A percentile compares a stretch with the other conserved stretches of the same genome.
These are phyloP conservation scores for Sturnira hondurensis DNA, from an alignment of 2,113 vertebrate species.

Conservation along the genomic window DNA sequence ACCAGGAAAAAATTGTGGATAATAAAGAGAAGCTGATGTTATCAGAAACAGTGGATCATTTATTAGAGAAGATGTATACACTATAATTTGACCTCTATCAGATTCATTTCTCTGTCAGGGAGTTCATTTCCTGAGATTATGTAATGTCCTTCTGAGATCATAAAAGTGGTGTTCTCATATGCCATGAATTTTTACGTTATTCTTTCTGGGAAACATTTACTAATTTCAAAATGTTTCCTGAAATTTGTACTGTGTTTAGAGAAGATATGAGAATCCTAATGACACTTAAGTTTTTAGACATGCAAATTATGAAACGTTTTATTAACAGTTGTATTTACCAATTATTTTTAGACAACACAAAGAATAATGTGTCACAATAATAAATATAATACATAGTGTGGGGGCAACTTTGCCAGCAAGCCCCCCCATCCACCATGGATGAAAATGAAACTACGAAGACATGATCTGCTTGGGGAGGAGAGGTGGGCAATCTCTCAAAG, in stretches of 20 bases:
- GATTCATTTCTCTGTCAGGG: neutral
- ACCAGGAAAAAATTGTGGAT: slow-evolving; percentile 4
- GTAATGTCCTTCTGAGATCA: slow-evolving; percentile 46
- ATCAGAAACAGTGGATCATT: neutral
- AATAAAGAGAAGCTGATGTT: neutral
- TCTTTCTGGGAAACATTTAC: slow-evolving; percentile 26
- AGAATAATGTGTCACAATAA: neutral
- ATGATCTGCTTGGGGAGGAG: too few species aligned
- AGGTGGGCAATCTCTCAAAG: too few species aligned
- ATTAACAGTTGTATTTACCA: neutral
- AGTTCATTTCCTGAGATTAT: slow-evolving; percentile 22
- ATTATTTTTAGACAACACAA: neutral
- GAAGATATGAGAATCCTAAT: neutral
- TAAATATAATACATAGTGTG: neutral
- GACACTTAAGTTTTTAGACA: neutral
- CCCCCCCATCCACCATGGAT: too few species aligned
- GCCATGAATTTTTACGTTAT: slow-evolving; percentile 47
- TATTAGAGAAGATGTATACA: slow-evolving; percentile 7
- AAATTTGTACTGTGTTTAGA: neutral
- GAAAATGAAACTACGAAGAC: too few species aligned
- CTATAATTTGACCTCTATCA: neutral
- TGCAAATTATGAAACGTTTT: neutral
- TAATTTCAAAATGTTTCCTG: slow-evolving; percentile 6
- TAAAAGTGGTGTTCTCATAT: slow-evolving; percentile 26
- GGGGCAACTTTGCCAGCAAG: too few species aligned